Conservation (phyloP, 2,797 vertebrate genomes). For the Paguma larvata region DNA sequence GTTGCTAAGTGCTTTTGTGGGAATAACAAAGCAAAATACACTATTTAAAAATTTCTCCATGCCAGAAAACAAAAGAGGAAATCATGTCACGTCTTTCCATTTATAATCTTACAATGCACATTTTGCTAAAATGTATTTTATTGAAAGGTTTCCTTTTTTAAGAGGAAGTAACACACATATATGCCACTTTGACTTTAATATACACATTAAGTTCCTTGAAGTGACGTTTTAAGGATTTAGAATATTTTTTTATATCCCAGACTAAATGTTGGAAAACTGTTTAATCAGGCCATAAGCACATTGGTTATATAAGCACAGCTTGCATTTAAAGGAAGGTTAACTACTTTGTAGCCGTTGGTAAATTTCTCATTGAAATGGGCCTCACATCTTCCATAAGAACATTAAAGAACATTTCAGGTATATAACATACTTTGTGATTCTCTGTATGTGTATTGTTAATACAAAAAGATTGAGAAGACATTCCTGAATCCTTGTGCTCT, state of each 20-base stretch:
- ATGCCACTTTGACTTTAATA: conserved; percentile 15
- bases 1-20: conserved; percentile 65
- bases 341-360: background rate
- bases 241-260: background rate
- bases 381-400: background rate
- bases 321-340: background rate
- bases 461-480: background rate
- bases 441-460: background rate
- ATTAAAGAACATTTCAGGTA: background rate
- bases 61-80: conserved; percentile 19
- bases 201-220: background rate
- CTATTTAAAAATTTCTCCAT: background rate
- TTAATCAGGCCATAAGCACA: background rate
- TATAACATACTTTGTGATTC: background rate
- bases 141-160: conserved; percentile 18
- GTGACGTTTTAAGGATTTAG: conserved; percentile 25
- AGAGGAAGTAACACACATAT: background rate
- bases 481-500: background rate
- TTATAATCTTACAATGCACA: background rate
- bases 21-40: conserved; percentile 50
- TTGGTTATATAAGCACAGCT: background rate
- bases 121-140: conserved; percentile 41
- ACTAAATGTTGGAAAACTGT: conserved; percentile 41
- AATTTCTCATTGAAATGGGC: background rate
- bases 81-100: background rate